These are phyloP conservation scores for Aethina tumida DNA, from an alignment of 1,140 invertebrate species.

Conservation along the genomic window DNA sequence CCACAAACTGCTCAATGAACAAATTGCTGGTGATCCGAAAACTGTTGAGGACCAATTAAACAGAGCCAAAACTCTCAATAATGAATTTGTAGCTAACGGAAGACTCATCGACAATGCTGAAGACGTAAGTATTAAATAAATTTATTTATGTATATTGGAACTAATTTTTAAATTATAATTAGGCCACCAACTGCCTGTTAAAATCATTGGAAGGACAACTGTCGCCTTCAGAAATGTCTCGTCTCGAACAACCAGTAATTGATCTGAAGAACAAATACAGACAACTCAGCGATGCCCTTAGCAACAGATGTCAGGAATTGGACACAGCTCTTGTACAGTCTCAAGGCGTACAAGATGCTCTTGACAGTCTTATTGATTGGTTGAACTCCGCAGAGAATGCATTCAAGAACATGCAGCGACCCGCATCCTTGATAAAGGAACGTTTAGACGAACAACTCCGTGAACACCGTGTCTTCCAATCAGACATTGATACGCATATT, in stretches of 20 bases:
- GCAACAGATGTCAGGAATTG: conserved; percentile 70
- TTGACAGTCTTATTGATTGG: conserved; percentile 79
- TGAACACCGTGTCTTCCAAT: conserved; percentile 54
- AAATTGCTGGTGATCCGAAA: conserved; percentile 75
- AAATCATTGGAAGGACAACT: conserved; percentile 70
- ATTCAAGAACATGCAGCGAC: conserved; percentile 59
- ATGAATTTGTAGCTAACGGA: conserved; percentile 77
- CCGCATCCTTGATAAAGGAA: conserved; percentile 80
- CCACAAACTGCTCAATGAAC: conserved; percentile 64
- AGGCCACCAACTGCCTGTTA: conserved; percentile 60
- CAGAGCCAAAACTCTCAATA: conserved; percentile 73
- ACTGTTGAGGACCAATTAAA: conserved; percentile 80
- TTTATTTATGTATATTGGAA: conserved; percentile 5
- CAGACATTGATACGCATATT: conserved; percentile 76
- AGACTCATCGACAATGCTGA: conserved; percentile 73
- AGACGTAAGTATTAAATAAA: conserved; percentile 39
- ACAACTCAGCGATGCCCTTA: conserved; percentile 58
- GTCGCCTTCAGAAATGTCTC: conserved; percentile 62
- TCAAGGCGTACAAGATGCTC: conserved; percentile 87
- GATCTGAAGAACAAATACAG: conserved; percentile 69
- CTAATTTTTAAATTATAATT: conserved; percentile 2
- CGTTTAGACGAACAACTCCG: conserved; percentile 72
- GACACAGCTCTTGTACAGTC: conserved; percentile 85
- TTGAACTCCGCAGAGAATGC: conserved; percentile 73
- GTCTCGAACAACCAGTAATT: conserved; percentile 67